Percentiles rank a stretch among this genome's conserved stretches.
Evolutionary conservation across 2,113 vertebrate genomes (phyloP).

Genomic region (Cochlearius cochlearius): DNA sequence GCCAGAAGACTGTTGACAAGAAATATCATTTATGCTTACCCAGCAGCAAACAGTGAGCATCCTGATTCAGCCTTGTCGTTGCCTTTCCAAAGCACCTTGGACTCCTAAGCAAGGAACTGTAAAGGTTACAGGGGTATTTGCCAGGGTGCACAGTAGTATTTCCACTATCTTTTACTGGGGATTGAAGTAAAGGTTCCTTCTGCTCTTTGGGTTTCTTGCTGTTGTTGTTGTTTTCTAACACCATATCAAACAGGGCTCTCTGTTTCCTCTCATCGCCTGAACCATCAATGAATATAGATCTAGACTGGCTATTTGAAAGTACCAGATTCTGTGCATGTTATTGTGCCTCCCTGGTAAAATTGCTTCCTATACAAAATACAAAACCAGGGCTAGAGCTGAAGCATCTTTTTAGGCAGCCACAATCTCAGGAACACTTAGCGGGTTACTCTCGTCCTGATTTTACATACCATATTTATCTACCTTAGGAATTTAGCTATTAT

Average conservation of each 20-base stretch:
- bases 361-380: background rate
- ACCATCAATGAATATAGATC: background rate
- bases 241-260: background rate
- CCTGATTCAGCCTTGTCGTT: background rate
- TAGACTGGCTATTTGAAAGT: background rate
- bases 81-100: background rate
- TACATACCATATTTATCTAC: background rate
- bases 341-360: background rate
- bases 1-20: background rate
- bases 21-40: background rate
- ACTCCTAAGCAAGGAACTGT: background rate
- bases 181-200: background rate
- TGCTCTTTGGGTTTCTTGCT: background rate
- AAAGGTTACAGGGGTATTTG: background rate
- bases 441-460: background rate
- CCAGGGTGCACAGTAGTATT: background rate
- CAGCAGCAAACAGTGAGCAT: background rate
- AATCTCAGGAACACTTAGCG: background rate
- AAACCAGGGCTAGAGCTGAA: background rate
- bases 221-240: background rate
- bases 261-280: background rate
- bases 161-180: background rate
- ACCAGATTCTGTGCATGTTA: background rate
- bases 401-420: background rate
- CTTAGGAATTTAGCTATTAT: background rate